Percentiles rank a stretch among this genome's conserved stretches.
phyloP scores from a whole-genome alignment of 2,797 vertebrate genomes.

The Sebastes trivittatus region DNA sequence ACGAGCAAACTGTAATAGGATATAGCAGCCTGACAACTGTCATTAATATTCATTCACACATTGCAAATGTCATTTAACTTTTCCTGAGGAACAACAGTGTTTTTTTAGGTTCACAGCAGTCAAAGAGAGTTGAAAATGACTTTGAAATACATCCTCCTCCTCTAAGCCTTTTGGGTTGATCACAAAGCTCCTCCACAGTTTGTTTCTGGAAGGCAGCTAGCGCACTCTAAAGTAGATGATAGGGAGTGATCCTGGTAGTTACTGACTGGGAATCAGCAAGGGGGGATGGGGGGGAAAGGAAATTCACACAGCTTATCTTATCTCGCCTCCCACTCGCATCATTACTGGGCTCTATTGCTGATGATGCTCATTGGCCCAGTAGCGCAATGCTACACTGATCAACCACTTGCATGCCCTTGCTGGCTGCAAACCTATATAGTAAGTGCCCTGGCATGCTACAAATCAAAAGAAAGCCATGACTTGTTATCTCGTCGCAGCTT shows the following conservation, averaged over 20 bases:
- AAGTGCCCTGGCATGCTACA: conserved; percentile 76
- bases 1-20: conserved; percentile 17
- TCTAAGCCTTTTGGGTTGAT: conserved; percentile 46
- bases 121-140: conserved; percentile 57
- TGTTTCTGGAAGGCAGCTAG: conserved; percentile 60
- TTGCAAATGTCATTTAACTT: conserved; percentile 49
- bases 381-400: conserved; percentile 59
- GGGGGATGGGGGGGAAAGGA: background rate
- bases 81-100: conserved; percentile 37
- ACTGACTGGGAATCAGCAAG: conserved; percentile 34
- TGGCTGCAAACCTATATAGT: conserved; percentile 74
- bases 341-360: conserved; percentile 53
- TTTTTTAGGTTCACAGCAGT: conserved; percentile 8
- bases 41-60: conserved; percentile 56
- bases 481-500: conserved; percentile 86
- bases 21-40: conserved; percentile 24
- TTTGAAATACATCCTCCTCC: conserved; percentile 59
- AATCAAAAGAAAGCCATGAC: conserved; percentile 85
- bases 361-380: conserved; percentile 54
- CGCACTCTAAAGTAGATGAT: conserved; percentile 27
- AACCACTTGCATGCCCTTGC: conserved; percentile 59
- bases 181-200: conserved; percentile 52
- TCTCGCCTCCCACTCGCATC: conserved; percentile 62
- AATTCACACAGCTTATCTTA: conserved; percentile 42
- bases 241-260: conserved; percentile 40